These are phyloP conservation scores for Gephyroberyx darwinii DNA, from an alignment of 2,797 vertebrate genomes.

Conservation along the genomic window DNA sequence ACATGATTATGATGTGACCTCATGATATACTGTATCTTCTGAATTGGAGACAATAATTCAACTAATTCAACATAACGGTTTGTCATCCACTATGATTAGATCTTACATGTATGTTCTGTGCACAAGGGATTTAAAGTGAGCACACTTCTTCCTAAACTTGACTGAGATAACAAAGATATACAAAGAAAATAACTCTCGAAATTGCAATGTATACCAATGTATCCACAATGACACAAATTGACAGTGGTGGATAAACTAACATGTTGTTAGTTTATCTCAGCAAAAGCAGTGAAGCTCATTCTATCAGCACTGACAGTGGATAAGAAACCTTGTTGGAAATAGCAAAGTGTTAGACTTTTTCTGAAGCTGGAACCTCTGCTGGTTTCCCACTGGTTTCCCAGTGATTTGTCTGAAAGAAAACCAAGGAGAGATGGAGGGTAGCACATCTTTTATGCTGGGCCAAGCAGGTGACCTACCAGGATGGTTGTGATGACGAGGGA, in stretches of 20 bases:
- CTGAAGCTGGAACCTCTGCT: constrained; percentile 13
- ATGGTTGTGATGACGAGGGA: constrained; percentile 96
- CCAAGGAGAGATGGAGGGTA: constrained; percentile 1
- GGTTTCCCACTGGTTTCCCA: background rate
- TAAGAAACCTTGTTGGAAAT: background rate
- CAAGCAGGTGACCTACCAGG: constrained; percentile 84
- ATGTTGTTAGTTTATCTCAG: too few species aligned
- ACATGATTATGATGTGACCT: background rate
- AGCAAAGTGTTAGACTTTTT: background rate
- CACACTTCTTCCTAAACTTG: background rate
- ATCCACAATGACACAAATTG: too few species aligned
- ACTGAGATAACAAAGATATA: background rate
- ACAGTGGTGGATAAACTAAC: too few species aligned
- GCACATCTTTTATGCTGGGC: constrained; percentile 9
- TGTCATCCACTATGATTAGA: background rate
- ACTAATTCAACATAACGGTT: background rate
- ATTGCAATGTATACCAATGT: background rate
- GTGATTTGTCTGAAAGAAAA: background rate
- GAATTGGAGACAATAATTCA: background rate
- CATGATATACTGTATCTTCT: background rate
- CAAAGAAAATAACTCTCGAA: background rate
- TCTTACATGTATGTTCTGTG: background rate
- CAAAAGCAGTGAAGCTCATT: too few species aligned
- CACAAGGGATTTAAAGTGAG: background rate
- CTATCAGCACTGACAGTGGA: too few species aligned